Base-by-base conservation (phyloP, 2,888 invertebrate genomes). In the Malachius bipustulatus region DNA sequence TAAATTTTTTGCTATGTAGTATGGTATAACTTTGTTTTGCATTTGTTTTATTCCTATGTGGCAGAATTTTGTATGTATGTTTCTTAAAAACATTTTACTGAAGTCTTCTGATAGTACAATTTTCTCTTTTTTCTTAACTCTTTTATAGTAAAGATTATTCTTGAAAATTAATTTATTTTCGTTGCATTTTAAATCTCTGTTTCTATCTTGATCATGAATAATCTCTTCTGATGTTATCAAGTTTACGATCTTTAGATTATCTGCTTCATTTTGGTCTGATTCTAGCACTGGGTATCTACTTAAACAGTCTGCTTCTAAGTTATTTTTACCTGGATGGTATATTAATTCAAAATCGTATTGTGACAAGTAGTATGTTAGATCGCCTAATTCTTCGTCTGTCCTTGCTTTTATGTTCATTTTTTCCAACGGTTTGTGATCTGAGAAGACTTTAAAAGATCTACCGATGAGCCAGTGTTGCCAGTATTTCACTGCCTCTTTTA, bases 361-460 rank as follows among this genome's bases (percentile, higher is more conserved):
- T 4, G 48, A 48, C 16, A 51, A 16, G 16, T 47, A 51, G 15
- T 49, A 29, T 14, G 36, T 45, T 8, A 48, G 6, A 12, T 47
- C 43, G 4, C 46, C 47, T 16, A 52, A 14, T 40, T 50, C 48
- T 39, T 49, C 44, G 12, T 52, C 47, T 4, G 46, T 45, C 26
- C 47, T 44, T 11, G 41, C 13, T 39, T 47, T 47, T 11, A 50
- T 36, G 3, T 50, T 51, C 37, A 48, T 36, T 19, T 39, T 41
- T n/a, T n/a, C n/a, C n/a, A n/a, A n/a, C n/a, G n/a, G n/a, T n/a
- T n/a, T n/a, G n/a, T n/a, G n/a, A n/a, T n/a, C n/a, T n/a, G n/a
- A n/a, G n/a, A n/a, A n/a, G n/a, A n/a, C n/a, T n/a, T n/a, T n/a
- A n/a, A n/a, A n/a, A n/a, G n/a, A n/a, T n/a, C n/a, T n/a, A n/a